Percentiles rank a stretch among this genome's conserved stretches.
These are phyloP conservation scores for Tipula unca DNA, from an alignment of 2,888 invertebrate species.

Conservation along the genomic window DNA sequence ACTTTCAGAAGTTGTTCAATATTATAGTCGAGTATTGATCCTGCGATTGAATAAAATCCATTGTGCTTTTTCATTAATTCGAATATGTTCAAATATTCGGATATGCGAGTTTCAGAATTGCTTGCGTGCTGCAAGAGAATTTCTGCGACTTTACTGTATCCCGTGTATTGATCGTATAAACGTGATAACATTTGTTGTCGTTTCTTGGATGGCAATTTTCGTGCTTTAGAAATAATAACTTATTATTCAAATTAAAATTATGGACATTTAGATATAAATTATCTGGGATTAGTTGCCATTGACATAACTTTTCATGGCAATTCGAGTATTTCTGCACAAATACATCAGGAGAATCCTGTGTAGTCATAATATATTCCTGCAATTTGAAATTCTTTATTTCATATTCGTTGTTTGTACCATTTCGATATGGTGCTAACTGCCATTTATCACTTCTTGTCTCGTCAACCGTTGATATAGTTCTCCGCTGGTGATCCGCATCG, in stretches of 20 bases:
- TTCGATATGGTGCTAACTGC: neutral
- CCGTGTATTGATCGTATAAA: neutral
- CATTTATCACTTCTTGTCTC: neutral
- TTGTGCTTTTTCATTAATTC: neutral
- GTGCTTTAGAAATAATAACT: neutral
- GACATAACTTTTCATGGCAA: neutral
- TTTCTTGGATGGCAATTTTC: neutral
- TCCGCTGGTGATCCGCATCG: neutral
- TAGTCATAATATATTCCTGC: neutral
- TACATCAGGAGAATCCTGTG: neutral
- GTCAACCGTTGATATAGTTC: neutral
- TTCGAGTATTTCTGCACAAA: neutral
- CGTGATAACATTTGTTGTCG: neutral
- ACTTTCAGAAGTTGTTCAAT: neutral
- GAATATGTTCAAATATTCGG: neutral
- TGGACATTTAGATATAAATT: neutral
- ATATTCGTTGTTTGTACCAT: neutral
- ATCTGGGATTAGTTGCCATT: neutral
- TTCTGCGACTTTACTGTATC: neutral
- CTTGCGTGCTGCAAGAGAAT: neutral
- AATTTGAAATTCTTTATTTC: neutral
- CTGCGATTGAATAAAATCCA: neutral
- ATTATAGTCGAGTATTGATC: neutral
- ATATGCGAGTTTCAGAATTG: neutral
- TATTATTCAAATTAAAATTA: neutral